phyloP scores from a whole-genome alignment of 1,140 invertebrate genomes.

The Sarcophaga peregrina region DNA sequence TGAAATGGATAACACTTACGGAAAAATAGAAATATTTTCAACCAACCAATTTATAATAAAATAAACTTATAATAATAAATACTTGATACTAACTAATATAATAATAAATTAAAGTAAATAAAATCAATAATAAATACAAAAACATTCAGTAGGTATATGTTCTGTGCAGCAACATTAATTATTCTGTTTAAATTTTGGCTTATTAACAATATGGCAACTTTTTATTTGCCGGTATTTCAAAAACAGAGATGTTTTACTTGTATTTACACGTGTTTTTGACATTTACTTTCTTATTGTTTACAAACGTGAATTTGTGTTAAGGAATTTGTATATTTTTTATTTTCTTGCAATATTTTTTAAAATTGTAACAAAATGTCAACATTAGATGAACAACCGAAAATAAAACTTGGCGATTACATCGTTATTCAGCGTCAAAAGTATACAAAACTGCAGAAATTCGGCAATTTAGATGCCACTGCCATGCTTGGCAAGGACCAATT shows the following conservation, averaged over 20 bases:
- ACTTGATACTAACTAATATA: too few species aligned
- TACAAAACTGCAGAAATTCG: constrained; percentile 80
- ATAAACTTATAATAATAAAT: too few species aligned
- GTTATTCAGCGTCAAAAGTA: constrained; percentile 81
- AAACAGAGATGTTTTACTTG: not conserved
- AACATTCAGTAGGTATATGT: too few species aligned
- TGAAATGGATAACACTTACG: not conserved
- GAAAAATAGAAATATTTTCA: not conserved
- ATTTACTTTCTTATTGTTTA: not conserved
- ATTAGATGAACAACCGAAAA: constrained; percentile 46
- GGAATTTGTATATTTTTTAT: too few species aligned
- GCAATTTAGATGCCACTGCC: constrained; percentile 71
- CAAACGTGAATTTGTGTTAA: not conserved
- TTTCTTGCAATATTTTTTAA: not conserved
- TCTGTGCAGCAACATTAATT: too few species aligned
- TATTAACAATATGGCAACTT: too few species aligned
- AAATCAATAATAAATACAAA: too few species aligned
- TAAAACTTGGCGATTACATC: constrained; percentile 76
- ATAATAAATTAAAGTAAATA: too few species aligned
- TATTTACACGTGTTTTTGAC: constrained; percentile 19
- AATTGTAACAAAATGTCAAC: not conserved
- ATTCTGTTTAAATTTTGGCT: too few species aligned
- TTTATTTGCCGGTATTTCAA: not conserved
- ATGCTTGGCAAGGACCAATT: constrained; percentile 79
- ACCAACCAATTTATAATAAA: too few species aligned